Evolutionary conservation across 2,888 invertebrate genomes (phyloP), one percentile per base, ranked within the genome.

Genomic region (Lasioglossum lativentre): DNA sequence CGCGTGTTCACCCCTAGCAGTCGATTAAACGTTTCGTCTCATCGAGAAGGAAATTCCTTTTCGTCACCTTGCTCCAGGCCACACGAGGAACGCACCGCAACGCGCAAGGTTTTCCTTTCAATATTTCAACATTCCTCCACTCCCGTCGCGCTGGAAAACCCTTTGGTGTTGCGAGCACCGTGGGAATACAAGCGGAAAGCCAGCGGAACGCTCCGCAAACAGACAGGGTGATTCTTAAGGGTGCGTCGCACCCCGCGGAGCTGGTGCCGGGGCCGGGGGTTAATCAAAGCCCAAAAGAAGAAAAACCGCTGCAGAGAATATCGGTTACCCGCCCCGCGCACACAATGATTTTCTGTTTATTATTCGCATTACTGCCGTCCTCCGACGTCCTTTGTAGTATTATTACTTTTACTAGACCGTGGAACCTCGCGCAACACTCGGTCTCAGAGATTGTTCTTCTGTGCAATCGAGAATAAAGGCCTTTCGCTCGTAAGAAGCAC

Each of bases 41-140:
- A 82, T 77, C 82, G 76, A 74, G 73, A 27, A 73, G 82, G 77
- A 47, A 77, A 82, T 82, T 77, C 68, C 68, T 45, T 68, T n/a
- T 52, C 76, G 16, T 8, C 30, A 2, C 23, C 30, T n/a, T 27
- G n/a, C 27, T 14, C 5, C n/a, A 1, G 12, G n/a, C 10, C 63
- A 8, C 30, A 16, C 63, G 63, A 63, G 63, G 16, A 8, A 30
- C 63, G 63, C 16, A 19, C 19, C 63, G 30, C 14, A 59, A 27
- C 23, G 38, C 1, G 27, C 27, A 14, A 12, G 16, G 27, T 19
- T 27, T 30, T 71, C 71, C 71, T 27, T 71, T 71, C 42, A 42
- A 47, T 45, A 23, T 45, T 68, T 72, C 30, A 72, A 72, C 42
- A 47, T 45, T 45, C 42, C 47, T 72, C 10, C 45, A 30, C 45